These are phyloP conservation scores for Zygaena filipendulae DNA, from an alignment of 2,888 invertebrate genomes.

Conservation along the genomic window DNA sequence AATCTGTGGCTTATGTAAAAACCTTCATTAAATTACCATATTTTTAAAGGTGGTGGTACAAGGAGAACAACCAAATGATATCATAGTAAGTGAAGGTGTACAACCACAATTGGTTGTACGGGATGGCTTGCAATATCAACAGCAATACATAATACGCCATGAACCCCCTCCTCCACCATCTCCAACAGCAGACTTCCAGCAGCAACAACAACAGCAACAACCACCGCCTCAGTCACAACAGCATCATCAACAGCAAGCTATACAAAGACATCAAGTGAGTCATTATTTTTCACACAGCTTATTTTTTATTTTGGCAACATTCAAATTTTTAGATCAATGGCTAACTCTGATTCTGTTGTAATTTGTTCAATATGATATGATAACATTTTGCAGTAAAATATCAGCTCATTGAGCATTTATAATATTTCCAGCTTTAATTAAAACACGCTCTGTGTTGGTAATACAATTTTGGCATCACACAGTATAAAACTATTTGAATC, in stretches of 20 bases:
- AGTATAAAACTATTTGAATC: too few relatives aligned
- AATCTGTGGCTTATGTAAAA: too few relatives aligned
- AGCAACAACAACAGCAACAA: slow-evolving; percentile 34
- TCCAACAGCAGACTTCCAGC: slow-evolving; percentile 40
- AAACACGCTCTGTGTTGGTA: too few relatives aligned
- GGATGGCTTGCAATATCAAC: slow-evolving; percentile 57
- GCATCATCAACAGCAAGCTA: slow-evolving; percentile 21
- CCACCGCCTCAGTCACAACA: slow-evolving; percentile 28
- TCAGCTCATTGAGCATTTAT: too few relatives aligned
- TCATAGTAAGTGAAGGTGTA: slow-evolving; percentile 62
- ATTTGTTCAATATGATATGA: too few relatives aligned
- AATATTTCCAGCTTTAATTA: too few relatives aligned
- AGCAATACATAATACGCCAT: slow-evolving; percentile 59
- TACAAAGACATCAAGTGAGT: slow-evolving; percentile 44
- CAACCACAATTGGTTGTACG: slow-evolving; percentile 53
- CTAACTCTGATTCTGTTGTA: too few relatives aligned
- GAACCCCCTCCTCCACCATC: slow-evolving; percentile 41
- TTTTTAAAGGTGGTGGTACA: slow-evolving; percentile 56
- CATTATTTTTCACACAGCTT: not conserved
- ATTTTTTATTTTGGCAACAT: not conserved
- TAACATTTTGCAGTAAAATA: too few relatives aligned
- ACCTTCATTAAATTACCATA: not conserved
- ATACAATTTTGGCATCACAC: too few relatives aligned
- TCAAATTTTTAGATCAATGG: too few relatives aligned
- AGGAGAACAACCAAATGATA: slow-evolving; percentile 63